Conservation (phyloP, 30 jellyfish, hydroid and myxozoan genomes). For the Pseudorhiza aurosa region DNA sequence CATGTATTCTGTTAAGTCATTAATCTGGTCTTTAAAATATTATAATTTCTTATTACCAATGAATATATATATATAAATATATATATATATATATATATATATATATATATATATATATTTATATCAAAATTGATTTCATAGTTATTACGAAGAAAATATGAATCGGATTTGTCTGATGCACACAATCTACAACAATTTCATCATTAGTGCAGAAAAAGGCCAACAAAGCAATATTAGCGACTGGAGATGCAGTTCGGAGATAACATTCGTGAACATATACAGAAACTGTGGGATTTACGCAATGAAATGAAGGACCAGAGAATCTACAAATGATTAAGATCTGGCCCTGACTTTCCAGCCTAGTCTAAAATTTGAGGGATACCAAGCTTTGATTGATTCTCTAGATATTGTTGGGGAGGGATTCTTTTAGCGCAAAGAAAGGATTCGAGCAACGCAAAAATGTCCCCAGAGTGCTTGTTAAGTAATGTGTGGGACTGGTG, state of each 20-base stretch:
- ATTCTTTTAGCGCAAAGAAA: neutral
- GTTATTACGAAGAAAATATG: too few species aligned
- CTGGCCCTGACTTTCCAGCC: slow-evolving; percentile 24
- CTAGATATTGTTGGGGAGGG: slow-evolving; percentile 40
- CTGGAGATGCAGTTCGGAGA: slow-evolving; percentile 38
- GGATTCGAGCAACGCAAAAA: neutral
- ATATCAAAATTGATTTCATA: too few species aligned
- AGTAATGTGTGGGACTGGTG: neutral
- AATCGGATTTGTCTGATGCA: too few species aligned
- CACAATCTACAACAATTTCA: too few species aligned
- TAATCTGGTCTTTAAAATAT: too few species aligned
- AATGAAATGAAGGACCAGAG: slow-evolving; percentile 48
- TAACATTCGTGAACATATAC: slow-evolving; percentile 7
- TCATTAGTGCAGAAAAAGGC: slow-evolving; percentile 26
- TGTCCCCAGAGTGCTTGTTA: neutral
- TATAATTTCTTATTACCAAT: too few species aligned
- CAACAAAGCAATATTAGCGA: slow-evolving; percentile 14
- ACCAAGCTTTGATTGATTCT: slow-evolving; percentile 27
- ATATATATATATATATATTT: too few species aligned
- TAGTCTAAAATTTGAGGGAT: slow-evolving; percentile 16
- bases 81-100: too few species aligned
- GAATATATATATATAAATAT: too few species aligned
- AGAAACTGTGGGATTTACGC: slow-evolving; percentile 28
- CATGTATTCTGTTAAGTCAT: too few species aligned
- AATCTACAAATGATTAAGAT: slow-evolving; percentile 29